phyloP scores from a whole-genome alignment of 2,113 vertebrate genomes.

The Sarotherodon lohbergeri region DNA sequence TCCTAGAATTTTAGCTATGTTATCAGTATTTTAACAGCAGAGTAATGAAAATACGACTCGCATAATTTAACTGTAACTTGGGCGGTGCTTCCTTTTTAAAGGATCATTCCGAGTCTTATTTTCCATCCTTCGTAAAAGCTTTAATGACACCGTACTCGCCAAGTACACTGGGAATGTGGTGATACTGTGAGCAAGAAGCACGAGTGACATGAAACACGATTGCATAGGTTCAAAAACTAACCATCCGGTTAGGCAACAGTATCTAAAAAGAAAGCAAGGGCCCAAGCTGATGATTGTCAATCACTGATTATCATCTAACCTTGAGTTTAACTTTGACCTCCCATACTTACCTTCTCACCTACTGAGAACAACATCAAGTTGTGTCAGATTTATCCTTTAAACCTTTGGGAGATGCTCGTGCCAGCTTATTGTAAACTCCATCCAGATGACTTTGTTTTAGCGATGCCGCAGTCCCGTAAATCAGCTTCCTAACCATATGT shows the following conservation, averaged over 20 bases:
- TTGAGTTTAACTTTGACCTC: background rate
- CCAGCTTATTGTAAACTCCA: background rate
- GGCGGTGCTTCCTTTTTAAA: background rate
- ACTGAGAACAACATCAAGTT: background rate
- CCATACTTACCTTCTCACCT: background rate
- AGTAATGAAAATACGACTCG: background rate
- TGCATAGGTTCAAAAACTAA: background rate
- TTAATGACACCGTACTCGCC: background rate
- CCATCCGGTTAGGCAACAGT: background rate
- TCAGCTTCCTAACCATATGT: background rate
- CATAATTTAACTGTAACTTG: background rate
- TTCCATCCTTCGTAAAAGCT: background rate
- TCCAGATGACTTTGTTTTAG: background rate
- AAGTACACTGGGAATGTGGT: background rate
- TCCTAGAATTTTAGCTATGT: background rate
- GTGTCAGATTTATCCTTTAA: background rate
- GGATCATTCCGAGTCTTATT: background rate
- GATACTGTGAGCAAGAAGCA: background rate
- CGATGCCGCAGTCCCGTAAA: background rate
- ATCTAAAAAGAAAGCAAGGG: background rate
- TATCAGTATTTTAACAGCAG: background rate
- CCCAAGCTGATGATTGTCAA: background rate
- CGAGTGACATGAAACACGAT: background rate
- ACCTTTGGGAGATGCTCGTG: background rate
- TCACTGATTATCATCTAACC: background rate